Evolutionary conservation across 2,797 vertebrate species (phyloP).

Genomic region (Remorina albescens): DNA sequence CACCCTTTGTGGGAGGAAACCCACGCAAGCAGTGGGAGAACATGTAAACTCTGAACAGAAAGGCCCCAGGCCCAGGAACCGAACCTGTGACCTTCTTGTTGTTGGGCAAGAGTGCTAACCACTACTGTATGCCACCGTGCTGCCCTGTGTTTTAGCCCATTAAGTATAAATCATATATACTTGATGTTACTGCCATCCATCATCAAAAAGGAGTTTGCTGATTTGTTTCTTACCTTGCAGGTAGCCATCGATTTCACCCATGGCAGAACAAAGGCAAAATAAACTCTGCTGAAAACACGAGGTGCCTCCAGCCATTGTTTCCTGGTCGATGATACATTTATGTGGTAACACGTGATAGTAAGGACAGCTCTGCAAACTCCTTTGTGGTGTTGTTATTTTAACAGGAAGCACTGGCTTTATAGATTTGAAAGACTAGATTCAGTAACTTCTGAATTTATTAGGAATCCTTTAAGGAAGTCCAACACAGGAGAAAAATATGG

Average conservation of each 20-base stretch:
- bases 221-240: conserved; percentile 36
- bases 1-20: too few relatives aligned
- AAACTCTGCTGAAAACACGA: conserved; percentile 19
- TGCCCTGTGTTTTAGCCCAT: conserved; percentile 44
- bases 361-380: not conserved
- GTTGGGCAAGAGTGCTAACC: too few relatives aligned
- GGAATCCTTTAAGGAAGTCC: conserved; percentile 16
- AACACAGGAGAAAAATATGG: conserved; percentile 7
- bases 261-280: conserved; percentile 22
- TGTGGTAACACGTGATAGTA: not conserved
- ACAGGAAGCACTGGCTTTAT: conserved; percentile 1
- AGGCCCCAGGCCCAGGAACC: too few relatives aligned
- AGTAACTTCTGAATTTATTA: conserved; percentile 14
- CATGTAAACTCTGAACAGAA: too few relatives aligned
- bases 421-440: conserved; percentile 4
- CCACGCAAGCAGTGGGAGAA: too few relatives aligned
- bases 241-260: conserved; percentile 33
- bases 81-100: too few relatives aligned
- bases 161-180: conserved; percentile 26
- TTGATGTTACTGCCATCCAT: conserved; percentile 30
- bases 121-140: too few relatives aligned
- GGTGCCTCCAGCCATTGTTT: conserved; percentile 25
- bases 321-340: conserved; percentile 24
- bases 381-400: conserved; percentile 2
- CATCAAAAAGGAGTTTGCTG: conserved; percentile 19